Conservation (phyloP, 2,113 vertebrate genomes). For the Dendrocopos noguchii region DNA sequence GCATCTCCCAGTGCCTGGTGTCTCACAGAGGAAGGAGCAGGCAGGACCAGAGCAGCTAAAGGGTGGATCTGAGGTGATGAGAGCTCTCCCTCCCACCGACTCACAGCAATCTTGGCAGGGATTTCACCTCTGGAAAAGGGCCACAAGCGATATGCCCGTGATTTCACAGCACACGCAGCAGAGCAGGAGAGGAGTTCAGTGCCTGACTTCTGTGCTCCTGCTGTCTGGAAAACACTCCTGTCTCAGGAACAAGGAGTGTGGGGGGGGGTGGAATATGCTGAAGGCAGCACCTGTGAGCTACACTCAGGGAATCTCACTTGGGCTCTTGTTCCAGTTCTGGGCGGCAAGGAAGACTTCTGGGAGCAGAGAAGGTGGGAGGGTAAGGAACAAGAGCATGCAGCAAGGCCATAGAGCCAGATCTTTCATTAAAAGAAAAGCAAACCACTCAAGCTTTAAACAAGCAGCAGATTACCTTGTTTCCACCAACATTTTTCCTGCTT, state of each 20-base stretch:
- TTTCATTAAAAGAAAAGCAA: neutral
- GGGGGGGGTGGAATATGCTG: neutral
- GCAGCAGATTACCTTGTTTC: conserved; percentile 85
- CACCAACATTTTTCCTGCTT: conserved; percentile 92
- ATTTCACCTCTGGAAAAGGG: conserved; percentile 3
- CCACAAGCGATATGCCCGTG: neutral
- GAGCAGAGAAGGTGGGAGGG: neutral
- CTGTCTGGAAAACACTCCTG: neutral
- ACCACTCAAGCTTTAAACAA: neutral
- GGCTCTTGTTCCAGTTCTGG: neutral
- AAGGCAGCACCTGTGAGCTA: neutral
- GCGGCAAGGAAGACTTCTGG: neutral
- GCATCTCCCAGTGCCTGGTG: neutral
- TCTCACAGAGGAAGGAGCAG: neutral
- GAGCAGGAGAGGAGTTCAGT: neutral
- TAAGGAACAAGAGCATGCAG: fast-evolving
- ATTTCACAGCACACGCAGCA: neutral
- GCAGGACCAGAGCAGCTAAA: neutral
- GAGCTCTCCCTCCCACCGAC: neutral
- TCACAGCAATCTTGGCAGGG: neutral
- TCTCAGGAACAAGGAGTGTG: neutral
- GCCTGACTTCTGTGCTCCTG: neutral
- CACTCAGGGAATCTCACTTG: neutral
- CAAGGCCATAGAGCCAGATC: neutral
- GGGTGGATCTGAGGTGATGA: neutral